These are phyloP conservation scores for Calephelis perditalis DNA, from an alignment of 2,888 invertebrate species.

Conservation along the genomic window DNA sequence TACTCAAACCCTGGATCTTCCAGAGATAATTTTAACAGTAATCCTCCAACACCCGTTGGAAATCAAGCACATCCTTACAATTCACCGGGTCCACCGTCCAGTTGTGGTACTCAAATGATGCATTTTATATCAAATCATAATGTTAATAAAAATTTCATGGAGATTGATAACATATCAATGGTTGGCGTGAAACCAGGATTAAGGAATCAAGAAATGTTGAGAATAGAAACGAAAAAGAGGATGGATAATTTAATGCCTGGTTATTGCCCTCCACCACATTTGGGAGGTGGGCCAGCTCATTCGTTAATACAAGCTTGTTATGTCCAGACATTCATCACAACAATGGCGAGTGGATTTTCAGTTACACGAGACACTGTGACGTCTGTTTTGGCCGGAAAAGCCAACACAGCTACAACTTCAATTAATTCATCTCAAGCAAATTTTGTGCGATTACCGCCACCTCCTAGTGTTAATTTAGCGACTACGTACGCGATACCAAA, in stretches of 20 bases:
- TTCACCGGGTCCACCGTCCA: slow-evolving; percentile 59
- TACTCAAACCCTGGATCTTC: slow-evolving; percentile 67
- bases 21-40: slow-evolving; percentile 54
- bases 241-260: slow-evolving; percentile 65
- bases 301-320: slow-evolving; percentile 64
- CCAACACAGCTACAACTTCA: slow-evolving; percentile 87
- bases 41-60: slow-evolving; percentile 57
- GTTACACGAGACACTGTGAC: slow-evolving; percentile 90
- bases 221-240: slow-evolving; percentile 48
- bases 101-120: slow-evolving; percentile 67
- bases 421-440: slow-evolving; percentile 80
- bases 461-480: slow-evolving; percentile 62
- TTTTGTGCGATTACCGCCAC: slow-evolving; percentile 59
- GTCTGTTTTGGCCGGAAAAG: slow-evolving; percentile 85
- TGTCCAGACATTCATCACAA: slow-evolving; percentile 64
- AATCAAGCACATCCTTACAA: slow-evolving; percentile 54
- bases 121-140: slow-evolving; percentile 74
- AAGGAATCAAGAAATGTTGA: slow-evolving; percentile 47
- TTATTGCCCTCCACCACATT: slow-evolving; percentile 68
- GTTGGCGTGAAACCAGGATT: slow-evolving; percentile 61
- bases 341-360: slow-evolving; percentile 84
- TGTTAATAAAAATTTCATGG: slow-evolving; percentile 72
- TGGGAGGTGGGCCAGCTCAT: slow-evolving; percentile 67
- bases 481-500: slow-evolving; percentile 68
- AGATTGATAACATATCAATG: slow-evolving; percentile 74